Conservation (phyloP, 23 tunicate species). For the Trididemnum miniatum region DNA sequence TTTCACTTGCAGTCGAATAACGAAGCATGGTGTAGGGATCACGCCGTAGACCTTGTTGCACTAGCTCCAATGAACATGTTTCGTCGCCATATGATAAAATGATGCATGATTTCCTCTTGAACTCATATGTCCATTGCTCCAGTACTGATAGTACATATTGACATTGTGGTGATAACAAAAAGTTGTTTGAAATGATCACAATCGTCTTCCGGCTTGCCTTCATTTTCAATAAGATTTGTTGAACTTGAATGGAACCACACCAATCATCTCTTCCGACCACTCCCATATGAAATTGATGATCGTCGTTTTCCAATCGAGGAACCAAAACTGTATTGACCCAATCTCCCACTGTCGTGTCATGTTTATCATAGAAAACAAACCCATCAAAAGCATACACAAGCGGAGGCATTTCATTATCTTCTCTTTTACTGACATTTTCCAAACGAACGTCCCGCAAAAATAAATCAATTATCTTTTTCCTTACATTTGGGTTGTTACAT, state of each 20-base stretch:
- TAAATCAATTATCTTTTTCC: not conserved
- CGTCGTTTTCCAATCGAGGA: conserved; percentile 12
- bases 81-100: not conserved
- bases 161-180: not conserved
- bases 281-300: not conserved
- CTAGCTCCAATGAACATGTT: no score
- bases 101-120: not conserved
- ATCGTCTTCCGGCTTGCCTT: conserved; percentile 34
- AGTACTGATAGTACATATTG: conserved; percentile 28
- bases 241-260: conserved; percentile 22
- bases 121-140: conserved; percentile 14
- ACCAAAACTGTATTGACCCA: conserved; percentile 32
- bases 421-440: not conserved
- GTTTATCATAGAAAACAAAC: conserved; percentile 34
- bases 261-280: conserved; percentile 41
- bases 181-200: not conserved
- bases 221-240: conserved; percentile 32
- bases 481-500: not conserved
- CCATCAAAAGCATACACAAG: not conserved
- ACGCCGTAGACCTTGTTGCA: no score
- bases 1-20: no score
- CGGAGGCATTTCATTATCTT: not conserved
- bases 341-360: conserved; percentile 11
- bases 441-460: not conserved
- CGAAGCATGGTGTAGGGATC: no score